A percentile compares a stretch with the other conserved stretches of the same genome.
phyloP scores from a whole-genome alignment of 2,113 vertebrate genomes.

The Anolis carolinensis region DNA sequence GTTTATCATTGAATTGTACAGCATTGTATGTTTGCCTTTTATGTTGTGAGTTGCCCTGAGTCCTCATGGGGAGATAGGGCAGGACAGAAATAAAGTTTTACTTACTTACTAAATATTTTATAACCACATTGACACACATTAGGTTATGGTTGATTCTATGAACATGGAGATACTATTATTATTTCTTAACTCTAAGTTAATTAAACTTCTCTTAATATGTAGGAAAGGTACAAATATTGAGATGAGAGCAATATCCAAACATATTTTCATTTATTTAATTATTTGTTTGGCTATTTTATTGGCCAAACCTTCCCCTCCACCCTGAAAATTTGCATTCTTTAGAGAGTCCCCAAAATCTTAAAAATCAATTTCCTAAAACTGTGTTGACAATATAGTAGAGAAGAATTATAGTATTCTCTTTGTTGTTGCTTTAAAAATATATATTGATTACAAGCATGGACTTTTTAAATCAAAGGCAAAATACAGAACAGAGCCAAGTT shows the following conservation, averaged over 20 bases:
- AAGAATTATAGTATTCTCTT: background rate
- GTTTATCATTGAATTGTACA: too few relatives aligned
- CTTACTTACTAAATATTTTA: too few relatives aligned
- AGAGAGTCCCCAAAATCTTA: background rate
- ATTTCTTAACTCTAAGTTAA: background rate
- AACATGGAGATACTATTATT: too few relatives aligned
- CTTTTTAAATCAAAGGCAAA: constrained; percentile 29
- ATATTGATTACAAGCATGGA: constrained; percentile 18
- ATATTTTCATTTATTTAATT: background rate
- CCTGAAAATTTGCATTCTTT: background rate
- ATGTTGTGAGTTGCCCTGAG: too few relatives aligned
- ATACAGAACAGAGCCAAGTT: constrained; percentile 15
- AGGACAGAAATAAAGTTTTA: too few relatives aligned
- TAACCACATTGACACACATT: too few relatives aligned
- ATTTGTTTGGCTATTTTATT: background rate
- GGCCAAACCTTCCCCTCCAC: background rate
- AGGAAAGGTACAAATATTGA: background rate
- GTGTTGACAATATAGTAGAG: constrained; percentile 18
- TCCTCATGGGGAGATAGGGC: too few relatives aligned
- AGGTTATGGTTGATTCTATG: too few relatives aligned
- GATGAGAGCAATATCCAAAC: background rate
- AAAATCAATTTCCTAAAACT: background rate
- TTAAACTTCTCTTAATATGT: background rate
- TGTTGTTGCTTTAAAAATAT: constrained; percentile 12
- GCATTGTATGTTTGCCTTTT: too few relatives aligned